phyloP scores from a whole-genome alignment of 2,797 vertebrate genomes.

The Sternotherus odoratus region DNA sequence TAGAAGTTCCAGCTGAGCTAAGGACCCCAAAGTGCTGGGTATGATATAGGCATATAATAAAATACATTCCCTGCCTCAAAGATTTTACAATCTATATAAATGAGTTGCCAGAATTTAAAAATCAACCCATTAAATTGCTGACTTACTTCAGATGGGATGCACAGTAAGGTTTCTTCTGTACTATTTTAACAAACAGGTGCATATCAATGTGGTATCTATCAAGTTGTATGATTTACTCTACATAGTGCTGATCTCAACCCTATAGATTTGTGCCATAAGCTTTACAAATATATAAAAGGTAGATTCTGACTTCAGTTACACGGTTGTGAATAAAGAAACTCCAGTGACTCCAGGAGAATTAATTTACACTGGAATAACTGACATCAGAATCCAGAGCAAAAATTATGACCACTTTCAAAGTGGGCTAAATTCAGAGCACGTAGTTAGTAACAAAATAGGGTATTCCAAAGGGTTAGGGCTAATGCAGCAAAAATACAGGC shows the following conservation, averaged over 20 bases:
- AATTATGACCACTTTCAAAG: background rate
- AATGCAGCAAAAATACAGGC: background rate
- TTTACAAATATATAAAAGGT: background rate
- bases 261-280: background rate
- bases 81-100: background rate
- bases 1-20: background rate
- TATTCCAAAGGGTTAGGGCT: background rate
- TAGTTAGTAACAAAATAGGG: background rate
- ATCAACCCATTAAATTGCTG: background rate
- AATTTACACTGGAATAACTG: background rate
- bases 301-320: background rate
- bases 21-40: background rate
- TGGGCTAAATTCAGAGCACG: background rate
- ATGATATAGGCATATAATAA: background rate
- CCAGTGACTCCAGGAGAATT: background rate
- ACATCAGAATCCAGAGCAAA: background rate
- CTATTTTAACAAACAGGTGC: fast-evolving
- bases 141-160: background rate
- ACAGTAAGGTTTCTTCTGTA: background rate
- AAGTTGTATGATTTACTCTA: background rate
- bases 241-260: background rate
- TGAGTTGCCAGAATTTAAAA: background rate
- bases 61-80: background rate
- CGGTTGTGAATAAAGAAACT: fast-evolving
- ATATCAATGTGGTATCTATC: background rate